Conservation (phyloP, 2,888 invertebrate species). For the Yponomeuta malinellus region DNA sequence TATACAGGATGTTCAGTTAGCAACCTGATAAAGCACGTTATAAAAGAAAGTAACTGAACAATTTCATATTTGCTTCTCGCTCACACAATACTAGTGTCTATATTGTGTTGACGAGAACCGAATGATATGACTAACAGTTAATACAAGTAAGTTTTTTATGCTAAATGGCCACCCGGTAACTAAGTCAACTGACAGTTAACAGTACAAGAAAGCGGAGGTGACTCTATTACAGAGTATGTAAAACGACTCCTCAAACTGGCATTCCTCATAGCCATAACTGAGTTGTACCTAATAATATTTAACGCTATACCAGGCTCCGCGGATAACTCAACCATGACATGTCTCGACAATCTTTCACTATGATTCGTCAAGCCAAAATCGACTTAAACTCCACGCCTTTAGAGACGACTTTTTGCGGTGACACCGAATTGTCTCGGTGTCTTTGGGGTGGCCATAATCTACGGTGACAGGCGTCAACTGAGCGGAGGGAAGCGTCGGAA, state of each 20-base stretch:
- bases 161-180: no score
- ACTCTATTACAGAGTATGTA: no score
- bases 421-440: not conserved
- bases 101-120: no score
- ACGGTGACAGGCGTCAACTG: constrained; percentile 6
- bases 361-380: not conserved
- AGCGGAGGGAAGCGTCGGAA: not conserved
- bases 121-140: no score
- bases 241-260: not conserved
- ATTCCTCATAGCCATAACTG: not conserved
- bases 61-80: no score
- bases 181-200: no score
- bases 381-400: not conserved
- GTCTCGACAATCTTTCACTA: not conserved
- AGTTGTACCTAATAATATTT: not conserved
- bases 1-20: no score
- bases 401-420: not conserved
- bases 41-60: no score
- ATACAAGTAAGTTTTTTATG: no score
- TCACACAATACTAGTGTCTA: no score
- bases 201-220: no score
- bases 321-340: not conserved
- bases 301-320: not conserved
- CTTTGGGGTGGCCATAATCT: constrained; percentile 4
- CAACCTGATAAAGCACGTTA: no score